Conservation (phyloP, 2,113 vertebrate species). For the Nicator chloris region DNA sequence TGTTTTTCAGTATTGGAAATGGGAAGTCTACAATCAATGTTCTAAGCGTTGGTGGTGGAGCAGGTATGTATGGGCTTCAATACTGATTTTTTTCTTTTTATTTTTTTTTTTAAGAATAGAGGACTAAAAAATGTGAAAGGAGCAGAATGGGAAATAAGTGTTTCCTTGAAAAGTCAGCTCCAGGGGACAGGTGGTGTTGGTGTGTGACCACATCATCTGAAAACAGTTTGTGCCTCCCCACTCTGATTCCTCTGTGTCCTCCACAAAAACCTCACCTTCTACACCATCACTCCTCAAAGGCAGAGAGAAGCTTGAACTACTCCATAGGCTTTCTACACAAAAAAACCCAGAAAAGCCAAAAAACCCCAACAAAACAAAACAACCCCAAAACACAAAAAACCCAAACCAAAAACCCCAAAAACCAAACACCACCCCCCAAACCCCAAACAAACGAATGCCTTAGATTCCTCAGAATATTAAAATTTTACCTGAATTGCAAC, state of each 20-base stretch:
- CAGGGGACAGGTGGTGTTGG: neutral
- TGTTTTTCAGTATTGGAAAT: slow-evolving; percentile 74
- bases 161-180: neutral
- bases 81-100: neutral
- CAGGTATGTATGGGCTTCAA: slow-evolving; percentile 72
- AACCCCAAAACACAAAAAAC: no score
- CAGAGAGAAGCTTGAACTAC: neutral
- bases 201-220: neutral
- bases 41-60: slow-evolving; percentile 83
- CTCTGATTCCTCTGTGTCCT: neutral
- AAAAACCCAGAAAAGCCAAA: no score
- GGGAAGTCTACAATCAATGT: slow-evolving; percentile 78
- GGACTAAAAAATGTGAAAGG: neutral
- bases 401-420: no score
- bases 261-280: neutral
- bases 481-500: neutral
- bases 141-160: neutral
- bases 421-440: no score
- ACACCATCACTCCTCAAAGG: neutral
- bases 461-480: neutral
- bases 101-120: neutral
- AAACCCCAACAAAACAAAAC: neutral
- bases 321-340: neutral
- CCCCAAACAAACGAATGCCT: neutral
- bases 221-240: neutral